A percentile compares a stretch with the other conserved stretches of the same genome.
These are phyloP conservation scores for Lydus trimaculatus DNA, from an alignment of 2,888 invertebrate genomes.

Conservation along the genomic window DNA sequence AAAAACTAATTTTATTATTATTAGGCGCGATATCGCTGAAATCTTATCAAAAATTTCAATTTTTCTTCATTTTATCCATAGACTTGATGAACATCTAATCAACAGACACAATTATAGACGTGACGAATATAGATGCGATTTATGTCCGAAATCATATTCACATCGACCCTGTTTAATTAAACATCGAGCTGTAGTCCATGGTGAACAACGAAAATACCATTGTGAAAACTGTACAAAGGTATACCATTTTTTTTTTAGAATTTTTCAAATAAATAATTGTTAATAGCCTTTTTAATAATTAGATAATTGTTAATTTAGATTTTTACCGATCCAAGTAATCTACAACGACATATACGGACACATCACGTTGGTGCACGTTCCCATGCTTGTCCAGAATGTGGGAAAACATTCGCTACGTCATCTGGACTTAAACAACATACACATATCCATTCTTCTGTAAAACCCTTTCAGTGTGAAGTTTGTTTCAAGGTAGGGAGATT, in stretches of 20 bases:
- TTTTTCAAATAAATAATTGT: no score
- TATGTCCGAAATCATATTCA: slow-evolving; percentile 83
- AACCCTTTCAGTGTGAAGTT: slow-evolving; percentile 96
- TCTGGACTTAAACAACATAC: slow-evolving; percentile 99
- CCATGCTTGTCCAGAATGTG: slow-evolving; percentile 98
- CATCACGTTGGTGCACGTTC: slow-evolving; percentile 95
- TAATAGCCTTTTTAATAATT: not conserved
- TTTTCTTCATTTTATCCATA: slow-evolving; percentile 51
- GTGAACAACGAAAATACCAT: slow-evolving; percentile 84
- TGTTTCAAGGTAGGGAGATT: slow-evolving; percentile 79
- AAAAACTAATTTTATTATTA: not conserved
- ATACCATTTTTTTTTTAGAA: slow-evolving; percentile 31
- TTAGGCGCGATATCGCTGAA: slow-evolving; percentile 13
- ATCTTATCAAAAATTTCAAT: not conserved
- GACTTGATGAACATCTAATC: slow-evolving; percentile 84
- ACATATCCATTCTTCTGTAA: slow-evolving; percentile 98
- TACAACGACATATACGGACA: slow-evolving; percentile 95
- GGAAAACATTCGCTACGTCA: slow-evolving; percentile 97
- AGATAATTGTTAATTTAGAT: slow-evolving; percentile 66
- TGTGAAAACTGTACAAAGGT: slow-evolving; percentile 94
- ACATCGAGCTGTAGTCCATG: slow-evolving; percentile 83
- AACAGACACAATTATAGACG: slow-evolving; percentile 79
- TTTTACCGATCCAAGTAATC: slow-evolving; percentile 95
- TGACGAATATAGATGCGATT: slow-evolving; percentile 82
- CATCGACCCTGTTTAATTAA: slow-evolving; percentile 82